Evolutionary conservation across 2,888 invertebrate species (phyloP), one percentile per base, ranked within the genome.

Genomic region (Auanema freiburgensis): DNA sequence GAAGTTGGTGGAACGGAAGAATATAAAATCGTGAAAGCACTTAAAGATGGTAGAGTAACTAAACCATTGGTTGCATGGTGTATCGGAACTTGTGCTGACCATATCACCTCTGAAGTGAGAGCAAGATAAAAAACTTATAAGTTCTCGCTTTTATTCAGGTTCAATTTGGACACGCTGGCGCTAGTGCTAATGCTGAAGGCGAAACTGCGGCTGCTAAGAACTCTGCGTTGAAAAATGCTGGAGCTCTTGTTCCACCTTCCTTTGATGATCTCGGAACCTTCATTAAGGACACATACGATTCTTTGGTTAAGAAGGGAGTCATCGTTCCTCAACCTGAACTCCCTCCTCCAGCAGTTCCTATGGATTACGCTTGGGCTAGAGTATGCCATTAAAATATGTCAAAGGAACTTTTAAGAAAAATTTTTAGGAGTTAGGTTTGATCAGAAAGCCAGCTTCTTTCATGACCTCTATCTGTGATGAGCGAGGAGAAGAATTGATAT

Each of bases 381-480:
- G 87, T 87, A 74, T 74, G 84, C 53, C 23, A 43, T 25, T n/a
- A 12, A 14, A 6, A 3, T 23, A 8, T 8, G 12, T 40, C 2
- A n/a, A n/a, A n/a, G n/a, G n/a, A n/a, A n/a, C n/a, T n/a, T n/a
- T n/a, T n/a, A n/a, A n/a, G n/a, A n/a, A n/a, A n/a, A n/a, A n/a
- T n/a, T n/a, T 83, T 3, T 85, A 91, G 89, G 97, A 99, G 87
- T 87, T 99, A 66, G 98, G 98, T 14, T 87, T 99, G 10, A 99
- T 98, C 83, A 89, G 98, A 43, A 98, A 98, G 84, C 98, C 98
- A 46, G 97, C 98, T 0, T 95, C 95, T 1, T 98, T 98, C 86
- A 97, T 99, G 91, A 96, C 97, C 21, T 93, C 93, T 16, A 99
- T 98, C 81, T 97, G 97, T 84, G 98, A 98, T 86, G 98, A 98